Evolutionary conservation across 2,888 invertebrate genomes (phyloP).

Genomic region (Zhuqinia jingwanae): DNA sequence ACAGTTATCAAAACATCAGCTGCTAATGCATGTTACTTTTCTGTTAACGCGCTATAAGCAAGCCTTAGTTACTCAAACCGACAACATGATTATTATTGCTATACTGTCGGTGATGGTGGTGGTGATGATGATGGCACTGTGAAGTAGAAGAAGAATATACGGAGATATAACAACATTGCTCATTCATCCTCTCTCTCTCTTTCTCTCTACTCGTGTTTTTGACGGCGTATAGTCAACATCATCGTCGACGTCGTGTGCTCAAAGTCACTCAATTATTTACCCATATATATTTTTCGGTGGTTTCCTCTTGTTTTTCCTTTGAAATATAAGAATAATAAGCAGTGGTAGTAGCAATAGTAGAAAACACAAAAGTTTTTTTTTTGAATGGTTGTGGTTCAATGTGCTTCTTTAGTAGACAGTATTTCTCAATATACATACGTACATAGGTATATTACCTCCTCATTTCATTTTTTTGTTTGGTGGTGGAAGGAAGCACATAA

Average conservation of each 20-base stretch:
- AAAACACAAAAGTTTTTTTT: background rate
- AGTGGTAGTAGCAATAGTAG: background rate
- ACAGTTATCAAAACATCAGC: constrained; percentile 69
- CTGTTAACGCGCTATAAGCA: background rate
- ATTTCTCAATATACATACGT: no score
- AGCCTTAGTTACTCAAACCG: constrained; percentile 32
- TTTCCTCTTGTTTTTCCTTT: background rate
- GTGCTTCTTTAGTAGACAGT: background rate
- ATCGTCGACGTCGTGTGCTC: constrained; percentile 52
- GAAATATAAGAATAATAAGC: constrained; percentile 13
- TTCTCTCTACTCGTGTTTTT: constrained; percentile 1
- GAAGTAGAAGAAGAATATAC: no score
- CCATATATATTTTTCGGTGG: constrained; percentile 18
- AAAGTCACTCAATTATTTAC: constrained; percentile 36
- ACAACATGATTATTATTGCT: constrained; percentile 56
- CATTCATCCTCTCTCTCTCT: no score
- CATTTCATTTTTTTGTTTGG: no score
- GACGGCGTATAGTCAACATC: background rate
- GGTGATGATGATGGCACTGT: no score
- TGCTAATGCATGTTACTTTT: constrained; percentile 59
- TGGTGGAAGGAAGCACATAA: background rate
- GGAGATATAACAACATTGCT: no score
- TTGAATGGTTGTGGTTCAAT: background rate
- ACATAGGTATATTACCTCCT: no score
- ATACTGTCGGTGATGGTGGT: constrained; percentile 9